Evolutionary conservation across 1,140 invertebrate genomes (phyloP).

Genomic region (Teleogryllus occipitalis): DNA sequence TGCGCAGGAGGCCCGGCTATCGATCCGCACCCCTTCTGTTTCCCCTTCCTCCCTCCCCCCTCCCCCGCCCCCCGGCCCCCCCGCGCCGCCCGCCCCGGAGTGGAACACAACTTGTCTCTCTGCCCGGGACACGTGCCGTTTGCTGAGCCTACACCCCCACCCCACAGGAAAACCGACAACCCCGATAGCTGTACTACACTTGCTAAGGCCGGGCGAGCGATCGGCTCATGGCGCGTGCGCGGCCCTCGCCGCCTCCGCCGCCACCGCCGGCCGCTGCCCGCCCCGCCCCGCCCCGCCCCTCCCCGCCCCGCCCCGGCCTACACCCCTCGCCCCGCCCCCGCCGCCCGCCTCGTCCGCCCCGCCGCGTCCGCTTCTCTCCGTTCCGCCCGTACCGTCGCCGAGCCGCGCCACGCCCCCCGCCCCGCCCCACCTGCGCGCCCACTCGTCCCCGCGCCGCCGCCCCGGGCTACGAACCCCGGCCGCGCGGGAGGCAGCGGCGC

Average conservation of each 20-base stretch:
- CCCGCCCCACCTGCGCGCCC: too few species aligned
- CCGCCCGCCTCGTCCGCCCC: too few species aligned
- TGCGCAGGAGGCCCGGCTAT: neutral
- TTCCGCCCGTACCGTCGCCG: too few species aligned
- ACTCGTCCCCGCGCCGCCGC: too few species aligned
- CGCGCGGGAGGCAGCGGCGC: neutral
- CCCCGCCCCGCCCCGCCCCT: too few species aligned
- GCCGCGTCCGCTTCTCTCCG: too few species aligned
- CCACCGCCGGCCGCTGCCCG: too few species aligned
- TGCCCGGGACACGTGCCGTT: neutral
- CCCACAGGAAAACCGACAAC: neutral
- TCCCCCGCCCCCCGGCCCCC: neutral
- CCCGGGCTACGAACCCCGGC: neutral
- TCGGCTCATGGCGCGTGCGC: neutral
- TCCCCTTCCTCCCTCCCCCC: neutral
- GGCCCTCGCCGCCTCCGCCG: too few species aligned
- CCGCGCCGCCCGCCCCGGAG: neutral
- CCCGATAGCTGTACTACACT: neutral
- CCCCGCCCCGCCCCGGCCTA: too few species aligned
- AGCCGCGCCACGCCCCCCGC: too few species aligned
- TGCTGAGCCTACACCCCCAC: constrained; percentile 2
- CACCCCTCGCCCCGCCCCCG: too few species aligned
- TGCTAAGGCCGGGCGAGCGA: neutral
- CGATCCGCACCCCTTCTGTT: neutral
- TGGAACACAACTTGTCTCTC: constrained; percentile 3